phyloP scores from a whole-genome alignment of 2,888 invertebrate species.

The Agriopis marginaria region DNA sequence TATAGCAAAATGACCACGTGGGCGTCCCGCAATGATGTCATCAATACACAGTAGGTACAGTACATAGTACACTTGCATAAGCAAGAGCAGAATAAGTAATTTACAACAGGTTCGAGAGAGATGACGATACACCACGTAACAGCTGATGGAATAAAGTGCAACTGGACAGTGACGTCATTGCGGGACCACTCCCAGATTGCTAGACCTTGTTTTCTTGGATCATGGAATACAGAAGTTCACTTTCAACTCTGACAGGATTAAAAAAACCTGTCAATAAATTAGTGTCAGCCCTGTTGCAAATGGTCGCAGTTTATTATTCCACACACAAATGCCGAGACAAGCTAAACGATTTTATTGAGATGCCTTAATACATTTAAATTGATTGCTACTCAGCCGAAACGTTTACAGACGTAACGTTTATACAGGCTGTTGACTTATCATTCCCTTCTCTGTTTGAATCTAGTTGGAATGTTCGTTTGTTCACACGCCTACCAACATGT shows the following conservation, averaged over 20 bases:
- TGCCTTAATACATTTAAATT: constrained; percentile 58
- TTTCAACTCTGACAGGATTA: not conserved
- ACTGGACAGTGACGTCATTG: too few relatives aligned
- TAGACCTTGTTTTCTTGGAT: too few relatives aligned
- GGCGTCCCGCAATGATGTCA: too few relatives aligned
- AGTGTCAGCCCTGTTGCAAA: constrained; percentile 28
- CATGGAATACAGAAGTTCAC: not conserved
- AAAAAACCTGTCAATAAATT: not conserved
- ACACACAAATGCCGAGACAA: constrained; percentile 66
- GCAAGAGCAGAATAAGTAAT: too few relatives aligned
- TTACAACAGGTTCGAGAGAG: too few relatives aligned
- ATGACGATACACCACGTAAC: too few relatives aligned
- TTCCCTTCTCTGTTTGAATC: constrained; percentile 38
- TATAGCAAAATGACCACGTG: too few relatives aligned
- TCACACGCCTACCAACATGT: constrained; percentile 27
- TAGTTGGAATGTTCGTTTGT: constrained; percentile 39
- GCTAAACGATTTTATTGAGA: constrained; percentile 70
- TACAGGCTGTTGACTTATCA: constrained; percentile 51
- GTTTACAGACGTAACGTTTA: constrained; percentile 47
- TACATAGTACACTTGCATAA: too few relatives aligned
- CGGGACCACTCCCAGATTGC: too few relatives aligned
- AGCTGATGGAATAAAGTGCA: too few relatives aligned
- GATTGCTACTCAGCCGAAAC: constrained; percentile 54
- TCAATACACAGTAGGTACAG: too few relatives aligned
- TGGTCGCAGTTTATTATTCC: constrained; percentile 67